These are phyloP conservation scores for Acipenser oxyrinchus DNA, from an alignment of 2,797 vertebrate genomes.

Conservation along the genomic window DNA sequence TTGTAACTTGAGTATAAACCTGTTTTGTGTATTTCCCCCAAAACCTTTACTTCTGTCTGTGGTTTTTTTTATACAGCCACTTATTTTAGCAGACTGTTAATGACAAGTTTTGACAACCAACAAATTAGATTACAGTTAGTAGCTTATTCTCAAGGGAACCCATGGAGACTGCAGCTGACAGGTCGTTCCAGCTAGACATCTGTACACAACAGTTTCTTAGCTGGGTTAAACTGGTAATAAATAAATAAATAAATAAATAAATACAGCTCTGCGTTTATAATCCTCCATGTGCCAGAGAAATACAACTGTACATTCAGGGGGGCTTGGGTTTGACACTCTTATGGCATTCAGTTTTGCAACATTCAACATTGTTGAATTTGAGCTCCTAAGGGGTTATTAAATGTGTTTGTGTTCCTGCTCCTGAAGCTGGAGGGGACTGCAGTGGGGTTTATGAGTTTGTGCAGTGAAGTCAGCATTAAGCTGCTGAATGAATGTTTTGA, in stretches of 20 bases:
- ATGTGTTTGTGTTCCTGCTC: conserved; percentile 4
- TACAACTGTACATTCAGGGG: too few species aligned
- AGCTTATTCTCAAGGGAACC: not conserved
- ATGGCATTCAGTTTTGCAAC: too few species aligned
- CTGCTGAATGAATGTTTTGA: conserved; percentile 64
- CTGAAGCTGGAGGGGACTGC: conserved; percentile 58
- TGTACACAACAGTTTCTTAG: not conserved
- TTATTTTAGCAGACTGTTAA: not conserved
- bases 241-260: too few species aligned
- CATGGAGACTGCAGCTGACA: not conserved
- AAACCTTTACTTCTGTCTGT: too few species aligned
- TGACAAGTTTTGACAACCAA: not conserved
- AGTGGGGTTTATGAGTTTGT: conserved; percentile 75
- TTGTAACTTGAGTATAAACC: too few species aligned
- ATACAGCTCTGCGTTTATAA: too few species aligned
- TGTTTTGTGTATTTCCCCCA: too few species aligned
- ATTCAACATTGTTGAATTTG: too few species aligned
- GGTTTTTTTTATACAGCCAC: too few species aligned
- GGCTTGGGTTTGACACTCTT: too few species aligned
- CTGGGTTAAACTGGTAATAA: too few species aligned
- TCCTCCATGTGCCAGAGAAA: too few species aligned
- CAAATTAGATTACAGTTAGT: not conserved
- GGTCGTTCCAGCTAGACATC: not conserved
- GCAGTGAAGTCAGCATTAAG: conserved; percentile 54
- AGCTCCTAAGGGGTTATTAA: not conserved